Evolutionary conservation across 2,113 vertebrate species (phyloP).

Genomic region (Otocyon megalotis): DNA sequence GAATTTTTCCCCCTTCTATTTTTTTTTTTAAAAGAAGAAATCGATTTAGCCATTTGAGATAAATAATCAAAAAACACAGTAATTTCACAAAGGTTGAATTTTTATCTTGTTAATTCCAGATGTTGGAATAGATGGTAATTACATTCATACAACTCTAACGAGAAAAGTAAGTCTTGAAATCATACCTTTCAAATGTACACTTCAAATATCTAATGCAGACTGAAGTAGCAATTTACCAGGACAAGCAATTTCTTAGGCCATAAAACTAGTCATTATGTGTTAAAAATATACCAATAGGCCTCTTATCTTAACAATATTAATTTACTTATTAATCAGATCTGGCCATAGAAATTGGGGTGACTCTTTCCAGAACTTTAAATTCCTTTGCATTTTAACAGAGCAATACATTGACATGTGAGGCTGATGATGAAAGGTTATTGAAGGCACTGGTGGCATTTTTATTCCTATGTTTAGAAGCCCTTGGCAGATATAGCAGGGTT

Average conservation of each 20-base stretch:
- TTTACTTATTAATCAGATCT: conserved; percentile 44
- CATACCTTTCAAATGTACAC: neutral
- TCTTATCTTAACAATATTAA: conserved; percentile 21
- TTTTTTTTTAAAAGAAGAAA: conserved; percentile 80
- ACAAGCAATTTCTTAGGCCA: conserved; percentile 13
- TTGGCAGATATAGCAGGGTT: neutral
- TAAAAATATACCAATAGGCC: conserved; percentile 37
- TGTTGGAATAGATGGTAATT: conserved; percentile 33
- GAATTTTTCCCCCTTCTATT: conserved; percentile 73
- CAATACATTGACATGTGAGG: conserved; percentile 22
- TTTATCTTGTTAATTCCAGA: conserved; percentile 69
- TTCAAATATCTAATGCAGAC: neutral
- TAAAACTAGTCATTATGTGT: conserved; percentile 29
- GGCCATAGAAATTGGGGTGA: neutral
- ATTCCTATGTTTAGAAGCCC: neutral
- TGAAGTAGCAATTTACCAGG: conserved; percentile 4
- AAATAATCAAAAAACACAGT: conserved; percentile 59
- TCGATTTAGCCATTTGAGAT: conserved; percentile 79
- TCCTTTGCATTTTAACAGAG: conserved; percentile 56
- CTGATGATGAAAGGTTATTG: neutral
- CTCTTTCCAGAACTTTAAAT: conserved; percentile 35
- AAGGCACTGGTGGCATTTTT: neutral
- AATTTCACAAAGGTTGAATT: conserved; percentile 73
- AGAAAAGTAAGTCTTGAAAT: conserved; percentile 40
- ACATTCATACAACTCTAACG: conserved; percentile 42